These are phyloP conservation scores for Rhinichthys klamathensis DNA, from an alignment of 2,113 vertebrate species.

Conservation along the genomic window DNA sequence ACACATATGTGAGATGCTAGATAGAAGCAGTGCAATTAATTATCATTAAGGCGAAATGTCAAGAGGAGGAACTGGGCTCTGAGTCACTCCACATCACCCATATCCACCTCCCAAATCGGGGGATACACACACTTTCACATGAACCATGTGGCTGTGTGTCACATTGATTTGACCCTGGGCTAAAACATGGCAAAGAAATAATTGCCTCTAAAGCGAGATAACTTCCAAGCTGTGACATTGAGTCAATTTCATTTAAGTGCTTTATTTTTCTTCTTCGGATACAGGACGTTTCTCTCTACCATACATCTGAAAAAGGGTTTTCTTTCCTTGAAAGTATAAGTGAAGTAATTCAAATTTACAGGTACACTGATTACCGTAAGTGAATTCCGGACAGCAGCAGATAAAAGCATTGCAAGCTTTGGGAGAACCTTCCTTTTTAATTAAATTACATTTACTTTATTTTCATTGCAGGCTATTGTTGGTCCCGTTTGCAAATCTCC, in stretches of 20 bases:
- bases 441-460: not conserved
- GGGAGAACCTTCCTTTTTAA: not conserved
- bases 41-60: conserved; percentile 58
- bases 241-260: conserved; percentile 33
- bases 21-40: conserved; percentile 57
- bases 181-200: conserved; percentile 44
- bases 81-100: conserved; percentile 23
- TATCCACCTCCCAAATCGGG: not conserved
- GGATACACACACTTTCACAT: conserved; percentile 23
- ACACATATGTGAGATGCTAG: conserved; percentile 53
- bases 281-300: conserved; percentile 16
- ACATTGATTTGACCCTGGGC: conserved; percentile 43
- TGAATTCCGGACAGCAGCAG: not conserved
- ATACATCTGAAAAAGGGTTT: conserved; percentile 14
- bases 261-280: conserved; percentile 39
- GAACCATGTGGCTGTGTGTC: conserved; percentile 20
- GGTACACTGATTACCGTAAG: conserved; percentile 40
- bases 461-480: not conserved
- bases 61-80: conserved; percentile 45
- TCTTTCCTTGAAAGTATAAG: conserved; percentile 8
- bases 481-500: not conserved
- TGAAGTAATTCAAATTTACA: conserved; percentile 18
- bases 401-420: not conserved
- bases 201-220: conserved; percentile 48
- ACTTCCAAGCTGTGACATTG: conserved; percentile 38